Conservation (phyloP, 2,888 invertebrate genomes). For the Myopa tessellatipennis region DNA sequence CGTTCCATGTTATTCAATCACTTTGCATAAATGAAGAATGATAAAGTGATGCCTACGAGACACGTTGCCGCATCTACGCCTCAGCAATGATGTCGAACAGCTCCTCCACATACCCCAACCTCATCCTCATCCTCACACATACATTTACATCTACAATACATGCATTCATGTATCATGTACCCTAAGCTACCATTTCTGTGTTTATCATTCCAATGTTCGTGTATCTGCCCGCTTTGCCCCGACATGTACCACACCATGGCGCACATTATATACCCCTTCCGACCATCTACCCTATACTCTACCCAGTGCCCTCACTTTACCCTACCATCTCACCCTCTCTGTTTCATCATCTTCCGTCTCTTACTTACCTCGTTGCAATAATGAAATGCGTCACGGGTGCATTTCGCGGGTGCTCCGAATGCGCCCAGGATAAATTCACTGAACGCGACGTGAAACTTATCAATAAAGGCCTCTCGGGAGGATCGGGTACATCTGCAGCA, state of each 20-base stretch:
- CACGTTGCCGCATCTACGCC: neutral
- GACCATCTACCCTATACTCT: no score
- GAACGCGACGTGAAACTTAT: slow-evolving; percentile 79
- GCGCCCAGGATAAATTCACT: slow-evolving; percentile 81
- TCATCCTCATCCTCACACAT: no score
- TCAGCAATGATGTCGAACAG: neutral
- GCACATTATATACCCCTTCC: no score
- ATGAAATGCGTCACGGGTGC: slow-evolving; percentile 78
- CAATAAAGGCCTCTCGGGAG: slow-evolving; percentile 78
- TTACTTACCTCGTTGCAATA: slow-evolving; percentile 78
- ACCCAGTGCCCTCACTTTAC: no score
- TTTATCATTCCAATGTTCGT: no score
- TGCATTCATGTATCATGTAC: no score
- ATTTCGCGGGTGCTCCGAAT: slow-evolving; percentile 77
- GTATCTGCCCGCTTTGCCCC: no score
- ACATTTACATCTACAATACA: no score
- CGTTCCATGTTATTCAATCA: slow-evolving; percentile 29
- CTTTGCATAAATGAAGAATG: slow-evolving; percentile 33
- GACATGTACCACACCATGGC: no score
- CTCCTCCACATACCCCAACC: neutral
- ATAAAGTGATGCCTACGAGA: slow-evolving; percentile 18
- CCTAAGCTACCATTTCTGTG: no score
- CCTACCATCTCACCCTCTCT: neutral
- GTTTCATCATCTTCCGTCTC: neutral
- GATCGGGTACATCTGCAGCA: slow-evolving; percentile 75